Conservation (phyloP, 2,888 invertebrate species). For the Eucera pruinosa region DNA sequence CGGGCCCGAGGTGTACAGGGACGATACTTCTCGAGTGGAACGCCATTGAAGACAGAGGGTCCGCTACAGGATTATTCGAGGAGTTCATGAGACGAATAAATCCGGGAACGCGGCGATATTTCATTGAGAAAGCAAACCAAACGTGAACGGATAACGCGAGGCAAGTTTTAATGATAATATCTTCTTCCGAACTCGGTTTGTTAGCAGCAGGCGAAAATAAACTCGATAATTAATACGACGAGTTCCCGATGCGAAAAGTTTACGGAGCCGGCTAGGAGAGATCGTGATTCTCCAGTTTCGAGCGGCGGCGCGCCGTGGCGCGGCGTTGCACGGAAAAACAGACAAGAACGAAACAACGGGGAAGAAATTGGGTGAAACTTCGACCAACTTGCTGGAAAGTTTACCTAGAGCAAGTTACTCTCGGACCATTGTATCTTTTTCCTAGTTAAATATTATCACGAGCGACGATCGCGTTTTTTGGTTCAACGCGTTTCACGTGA, state of each 20-base stretch:
- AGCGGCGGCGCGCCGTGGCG: no score
- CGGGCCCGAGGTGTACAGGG: background rate
- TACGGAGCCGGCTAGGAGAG: background rate
- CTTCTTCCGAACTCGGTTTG: conserved; percentile 5
- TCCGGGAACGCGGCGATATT: no score
- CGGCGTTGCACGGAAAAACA: no score
- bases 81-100: conserved; percentile 16
- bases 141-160: background rate
- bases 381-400: conserved; percentile 15
- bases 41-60: conserved; percentile 13
- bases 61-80: conserved; percentile 22
- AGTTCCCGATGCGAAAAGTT: conserved; percentile 20
- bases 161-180: conserved; percentile 25
- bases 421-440: background rate
- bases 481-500: background rate
- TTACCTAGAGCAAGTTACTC: conserved; percentile 6
- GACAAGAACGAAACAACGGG: conserved; percentile 8
- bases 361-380: conserved; percentile 39
- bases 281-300: background rate
- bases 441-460: conserved; percentile 25
- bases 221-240: conserved; percentile 26
- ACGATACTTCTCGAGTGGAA: conserved; percentile 32
- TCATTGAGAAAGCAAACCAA: no score
- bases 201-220: conserved; percentile 7
- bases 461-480: background rate